Base-by-base conservation (phyloP, 1,140 invertebrate genomes). In the Drosophila tristis region DNA sequence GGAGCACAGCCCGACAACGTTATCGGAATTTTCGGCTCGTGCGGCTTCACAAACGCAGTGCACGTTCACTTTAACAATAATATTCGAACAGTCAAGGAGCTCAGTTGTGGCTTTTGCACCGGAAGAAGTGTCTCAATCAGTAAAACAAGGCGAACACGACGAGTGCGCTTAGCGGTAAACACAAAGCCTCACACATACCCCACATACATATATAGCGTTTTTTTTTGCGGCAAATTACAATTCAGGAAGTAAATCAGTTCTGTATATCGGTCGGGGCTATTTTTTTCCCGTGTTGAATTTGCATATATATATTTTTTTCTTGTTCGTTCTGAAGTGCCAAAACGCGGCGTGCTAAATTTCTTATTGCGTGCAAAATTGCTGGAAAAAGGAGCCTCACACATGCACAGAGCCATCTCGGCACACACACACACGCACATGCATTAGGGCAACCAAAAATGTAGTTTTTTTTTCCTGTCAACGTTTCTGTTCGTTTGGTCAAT, bases 111-210 rank as follows among this genome's bases (percentile, higher is more conserved):
- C 45, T 53, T 43, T 55, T n/a, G 25, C 2, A 26, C 15, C n/a
- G 48, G 48, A 15, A 23, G 53, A 65, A 70, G 59, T 74, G 54
- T 72, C 68, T 55, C 64, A 68, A 61, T 62, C 60, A 63, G 53
- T 66, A 66, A 44, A 74, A 59, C 56, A 71, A 74, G 70, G 60
- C 71, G 59, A 73, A 53, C 50, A 77, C 79, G 78, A 81, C 78
- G 59, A 77, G 79, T 80, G 58, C 81, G 81, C 77, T 85, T 70
- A 85, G 81, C 81, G 81, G 81, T 85, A 85, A 85, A 85, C 74
- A 86, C 61, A 80, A 57, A 49, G 57, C 45, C 70, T 31, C 53
- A 73, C 39, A 63, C 68, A 63, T 56, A 50, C 15, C 25, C 4
- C 44, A 54, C 15, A 59, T 45, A 13, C n/a, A 26, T 23, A 61